phyloP scores from a whole-genome alignment of 2,888 invertebrate species.

The Caenorhabditis afra region DNA sequence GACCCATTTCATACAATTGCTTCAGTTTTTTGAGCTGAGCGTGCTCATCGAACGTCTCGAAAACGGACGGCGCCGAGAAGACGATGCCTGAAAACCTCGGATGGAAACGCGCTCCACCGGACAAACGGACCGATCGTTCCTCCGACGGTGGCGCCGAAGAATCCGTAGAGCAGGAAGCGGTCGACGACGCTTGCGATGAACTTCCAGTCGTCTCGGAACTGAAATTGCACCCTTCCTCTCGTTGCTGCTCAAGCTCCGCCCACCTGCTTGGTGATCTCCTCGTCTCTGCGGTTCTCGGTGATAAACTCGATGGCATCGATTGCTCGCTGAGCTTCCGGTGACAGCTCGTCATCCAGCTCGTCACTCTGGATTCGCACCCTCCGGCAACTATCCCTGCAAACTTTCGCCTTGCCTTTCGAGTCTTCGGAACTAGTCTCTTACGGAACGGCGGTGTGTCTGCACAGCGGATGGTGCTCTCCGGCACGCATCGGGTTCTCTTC shows the following conservation, averaged over 20 bases:
- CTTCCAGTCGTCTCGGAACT: conserved; percentile 83
- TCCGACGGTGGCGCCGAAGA: conserved; percentile 80
- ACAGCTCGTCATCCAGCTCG: conserved; percentile 58
- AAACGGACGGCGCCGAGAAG: conserved; percentile 82
- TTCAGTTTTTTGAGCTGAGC: conserved; percentile 61
- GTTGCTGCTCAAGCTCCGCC: background rate
- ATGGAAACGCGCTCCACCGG: too few relatives aligned
- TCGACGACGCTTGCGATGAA: conserved; percentile 83
- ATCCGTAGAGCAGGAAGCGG: conserved; percentile 82
- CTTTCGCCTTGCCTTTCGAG: too few relatives aligned
- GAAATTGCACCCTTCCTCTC: conserved; percentile 9
- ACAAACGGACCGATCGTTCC: conserved; percentile 61
- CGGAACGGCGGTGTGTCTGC: conserved; percentile 52
- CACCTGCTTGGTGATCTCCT: conserved; percentile 79
- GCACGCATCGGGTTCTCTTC: conserved; percentile 57
- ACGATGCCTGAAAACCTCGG: conserved; percentile 79
- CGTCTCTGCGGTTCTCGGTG: conserved; percentile 78
- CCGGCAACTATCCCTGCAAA: conserved; percentile 60
- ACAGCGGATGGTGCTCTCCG: conserved; percentile 67
- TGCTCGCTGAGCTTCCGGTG: conserved; percentile 69
- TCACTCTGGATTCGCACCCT: conserved; percentile 61
- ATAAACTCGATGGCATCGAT: conserved; percentile 80
- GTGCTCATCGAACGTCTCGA: conserved; percentile 80
- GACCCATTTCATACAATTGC: conserved; percentile 65
- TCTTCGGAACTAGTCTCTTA: conserved; percentile 10